A percentile compares a stretch with the other conserved stretches of the same genome.
Evolutionary conservation across 1,140 invertebrate genomes (phyloP).

Genomic region (Habropoda laboriosa): DNA sequence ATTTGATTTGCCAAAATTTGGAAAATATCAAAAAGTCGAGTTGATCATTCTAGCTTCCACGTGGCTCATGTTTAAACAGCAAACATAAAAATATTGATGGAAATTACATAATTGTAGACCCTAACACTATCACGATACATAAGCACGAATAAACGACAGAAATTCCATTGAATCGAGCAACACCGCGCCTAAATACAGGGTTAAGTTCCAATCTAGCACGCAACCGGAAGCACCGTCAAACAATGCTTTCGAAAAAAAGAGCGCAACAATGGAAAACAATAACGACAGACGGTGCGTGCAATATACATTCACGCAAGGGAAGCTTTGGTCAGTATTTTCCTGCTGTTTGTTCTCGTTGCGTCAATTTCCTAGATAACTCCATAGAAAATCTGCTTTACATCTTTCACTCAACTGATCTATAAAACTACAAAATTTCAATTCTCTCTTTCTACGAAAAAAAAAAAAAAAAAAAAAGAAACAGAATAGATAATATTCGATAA

Average conservation of each 20-base stretch:
- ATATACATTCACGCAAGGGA: constrained; percentile 56
- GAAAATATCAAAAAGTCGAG: too few species aligned
- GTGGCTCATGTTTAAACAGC: background rate
- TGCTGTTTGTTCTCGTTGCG: constrained; percentile 11
- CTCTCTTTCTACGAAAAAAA: too few species aligned
- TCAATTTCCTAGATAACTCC: constrained; percentile 43
- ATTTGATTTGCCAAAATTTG: too few species aligned
- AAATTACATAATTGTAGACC: background rate
- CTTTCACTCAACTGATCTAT: too few species aligned
- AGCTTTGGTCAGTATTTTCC: constrained; percentile 37
- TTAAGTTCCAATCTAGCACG: constrained; percentile 55
- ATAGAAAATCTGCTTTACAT: too few species aligned
- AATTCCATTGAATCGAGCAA: constrained; percentile 47
- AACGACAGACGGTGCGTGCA: constrained; percentile 43
- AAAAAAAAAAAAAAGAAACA: too few species aligned
- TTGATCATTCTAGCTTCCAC: too few species aligned
- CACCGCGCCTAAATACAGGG: constrained; percentile 53
- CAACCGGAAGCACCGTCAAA: constrained; percentile 59
- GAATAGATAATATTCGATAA: too few species aligned
- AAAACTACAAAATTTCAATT: too few species aligned
- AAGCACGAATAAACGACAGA: constrained; percentile 39
- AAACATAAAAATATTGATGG: background rate
- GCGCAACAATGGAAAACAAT: constrained; percentile 52
- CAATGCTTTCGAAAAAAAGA: constrained; percentile 53
- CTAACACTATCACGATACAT: background rate